Conservation (phyloP, 2,888 invertebrate genomes). For the Tenthredo scrophulariae region DNA sequence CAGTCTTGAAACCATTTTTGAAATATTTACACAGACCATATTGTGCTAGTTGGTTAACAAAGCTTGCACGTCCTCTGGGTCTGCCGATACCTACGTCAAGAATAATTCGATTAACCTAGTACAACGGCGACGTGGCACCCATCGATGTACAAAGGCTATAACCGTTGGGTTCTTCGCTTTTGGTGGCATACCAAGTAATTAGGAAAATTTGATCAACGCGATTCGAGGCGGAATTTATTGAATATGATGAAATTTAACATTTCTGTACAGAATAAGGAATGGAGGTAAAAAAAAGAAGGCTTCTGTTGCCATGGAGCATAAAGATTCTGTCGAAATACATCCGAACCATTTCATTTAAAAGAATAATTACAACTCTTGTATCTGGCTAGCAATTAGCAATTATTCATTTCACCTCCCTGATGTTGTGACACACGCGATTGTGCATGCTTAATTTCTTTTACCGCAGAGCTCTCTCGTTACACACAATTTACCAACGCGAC, state of each 20-base stretch:
- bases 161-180: neutral
- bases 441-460: conserved; percentile 18
- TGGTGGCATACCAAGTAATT: neutral
- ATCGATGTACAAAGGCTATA: neutral
- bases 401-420: conserved; percentile 37
- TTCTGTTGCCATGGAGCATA: neutral
- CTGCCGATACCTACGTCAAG: neutral
- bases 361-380: conserved; percentile 19
- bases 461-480: conserved; percentile 1
- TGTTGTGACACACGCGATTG: conserved; percentile 22
- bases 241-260: neutral
- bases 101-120: conserved; percentile 17
- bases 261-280: neutral
- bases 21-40: conserved; percentile 5
- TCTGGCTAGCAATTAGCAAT: conserved; percentile 31
- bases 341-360: neutral
- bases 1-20: neutral
- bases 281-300: neutral
- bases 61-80: neutral
- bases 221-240: neutral
- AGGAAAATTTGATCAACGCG: neutral
- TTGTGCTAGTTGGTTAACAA: neutral
- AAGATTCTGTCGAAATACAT: neutral
- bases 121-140: neutral
- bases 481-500: neutral